A percentile compares a stretch with the other conserved stretches of the same genome.
Conservation (phyloP, 2,888 invertebrate species). For the Aporophyla nigra region DNA sequence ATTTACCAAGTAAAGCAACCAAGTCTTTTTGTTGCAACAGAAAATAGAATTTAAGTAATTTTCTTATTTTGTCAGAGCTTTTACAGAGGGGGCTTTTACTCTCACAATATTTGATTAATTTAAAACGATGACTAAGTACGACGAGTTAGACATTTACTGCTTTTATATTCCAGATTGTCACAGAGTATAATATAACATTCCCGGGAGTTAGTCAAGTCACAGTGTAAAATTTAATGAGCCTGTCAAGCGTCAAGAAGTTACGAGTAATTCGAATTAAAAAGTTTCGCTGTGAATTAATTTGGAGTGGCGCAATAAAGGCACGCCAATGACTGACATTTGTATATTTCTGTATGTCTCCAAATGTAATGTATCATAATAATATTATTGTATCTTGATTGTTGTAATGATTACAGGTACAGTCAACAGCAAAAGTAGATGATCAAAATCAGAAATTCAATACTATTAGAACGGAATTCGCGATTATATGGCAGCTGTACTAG, state of each 20-base stretch:
- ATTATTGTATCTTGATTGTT: neutral
- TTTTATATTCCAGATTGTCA: slow-evolving; percentile 39
- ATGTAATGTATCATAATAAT: neutral
- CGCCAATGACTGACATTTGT: slow-evolving; percentile 22
- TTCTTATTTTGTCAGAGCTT: neutral
- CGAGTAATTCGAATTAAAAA: slow-evolving; percentile 66
- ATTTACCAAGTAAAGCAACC: neutral
- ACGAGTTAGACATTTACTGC: slow-evolving; percentile 16
- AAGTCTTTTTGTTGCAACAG: neutral
- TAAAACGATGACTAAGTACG: neutral
- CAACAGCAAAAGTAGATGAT: too few species aligned
- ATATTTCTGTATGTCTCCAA: neutral
- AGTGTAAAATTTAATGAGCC: slow-evolving; percentile 65
- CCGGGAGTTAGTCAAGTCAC: slow-evolving; percentile 37
- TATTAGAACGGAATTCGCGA: too few species aligned
- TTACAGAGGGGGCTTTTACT: neutral
- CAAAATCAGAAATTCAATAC: too few species aligned
- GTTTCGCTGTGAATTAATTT: slow-evolving; percentile 59
- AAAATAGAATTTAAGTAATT: neutral
- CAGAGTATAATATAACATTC: slow-evolving; percentile 51
- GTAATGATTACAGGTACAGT: too few species aligned
- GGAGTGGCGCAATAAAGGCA: slow-evolving; percentile 42
- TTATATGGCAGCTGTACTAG: too few species aligned
- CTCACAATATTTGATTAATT: slow-evolving; percentile 3
- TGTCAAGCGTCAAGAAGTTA: slow-evolving; percentile 65